Evolutionary conservation across 2,797 vertebrate species (phyloP).

Genomic region (Prionace glauca): DNA sequence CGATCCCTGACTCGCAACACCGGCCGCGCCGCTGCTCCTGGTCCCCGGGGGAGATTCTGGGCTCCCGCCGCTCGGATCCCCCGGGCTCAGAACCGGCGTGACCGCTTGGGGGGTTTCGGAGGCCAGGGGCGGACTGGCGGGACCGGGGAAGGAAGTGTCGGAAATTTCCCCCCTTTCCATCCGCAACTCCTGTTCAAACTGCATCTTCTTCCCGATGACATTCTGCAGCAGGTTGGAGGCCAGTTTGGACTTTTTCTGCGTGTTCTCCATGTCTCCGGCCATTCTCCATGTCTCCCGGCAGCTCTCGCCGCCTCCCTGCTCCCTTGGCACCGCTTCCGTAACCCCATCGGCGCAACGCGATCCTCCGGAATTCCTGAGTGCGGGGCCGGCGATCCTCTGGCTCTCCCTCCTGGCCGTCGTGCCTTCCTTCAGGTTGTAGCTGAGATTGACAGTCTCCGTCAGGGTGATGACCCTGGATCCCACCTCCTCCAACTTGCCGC

Average conservation of each 20-base stretch:
- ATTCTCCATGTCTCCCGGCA: slow-evolving; percentile 48
- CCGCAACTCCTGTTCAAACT: slow-evolving; percentile 83
- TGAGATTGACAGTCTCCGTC: slow-evolving; percentile 70
- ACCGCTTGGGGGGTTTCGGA: slow-evolving; percentile 55
- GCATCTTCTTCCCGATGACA: slow-evolving; percentile 97
- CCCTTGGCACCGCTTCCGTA: slow-evolving; percentile 52
- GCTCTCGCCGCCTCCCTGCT: slow-evolving; percentile 50
- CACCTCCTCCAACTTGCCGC: slow-evolving; percentile 54
- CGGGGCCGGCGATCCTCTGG: slow-evolving; percentile 37
- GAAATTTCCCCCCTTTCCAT: slow-evolving; percentile 79
- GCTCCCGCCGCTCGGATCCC: slow-evolving; percentile 48
- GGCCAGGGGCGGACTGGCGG: slow-evolving; percentile 38
- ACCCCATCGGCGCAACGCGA: slow-evolving; percentile 60
- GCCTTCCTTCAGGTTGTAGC: slow-evolving; percentile 62
- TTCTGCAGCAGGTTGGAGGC: slow-evolving; percentile 90
- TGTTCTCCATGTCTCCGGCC: slow-evolving; percentile 51
- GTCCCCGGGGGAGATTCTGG: slow-evolving; percentile 40
- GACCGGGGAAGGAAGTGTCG: slow-evolving; percentile 53
- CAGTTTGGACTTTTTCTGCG: slow-evolving; percentile 76
- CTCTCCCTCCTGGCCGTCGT: slow-evolving; percentile 44
- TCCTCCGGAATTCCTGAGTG: slow-evolving; percentile 53
- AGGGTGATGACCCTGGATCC: slow-evolving; percentile 69
- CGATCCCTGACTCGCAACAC: not conserved
- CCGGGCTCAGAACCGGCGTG: slow-evolving; percentile 45
- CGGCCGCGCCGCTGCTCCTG: not conserved